These are phyloP conservation scores for Coelinius sp. DNA, from an alignment of 2,888 invertebrate genomes.

Conservation along the genomic window DNA sequence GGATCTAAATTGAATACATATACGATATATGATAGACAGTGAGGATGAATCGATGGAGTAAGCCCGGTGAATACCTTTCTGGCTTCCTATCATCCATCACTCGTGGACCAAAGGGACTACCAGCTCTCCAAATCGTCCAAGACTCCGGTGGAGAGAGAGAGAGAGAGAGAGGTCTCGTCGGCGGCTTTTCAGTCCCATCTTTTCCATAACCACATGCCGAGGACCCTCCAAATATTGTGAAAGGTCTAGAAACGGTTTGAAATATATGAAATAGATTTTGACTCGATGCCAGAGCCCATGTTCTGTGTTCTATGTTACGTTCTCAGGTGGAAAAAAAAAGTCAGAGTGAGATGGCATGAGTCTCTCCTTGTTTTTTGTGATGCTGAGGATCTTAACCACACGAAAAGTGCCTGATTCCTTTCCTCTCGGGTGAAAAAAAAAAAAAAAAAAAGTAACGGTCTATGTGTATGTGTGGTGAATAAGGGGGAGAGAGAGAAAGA, in stretches of 20 bases:
- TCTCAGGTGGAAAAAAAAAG: slow-evolving; percentile 26
- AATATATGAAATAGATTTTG: slow-evolving; percentile 68
- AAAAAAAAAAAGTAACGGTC: slow-evolving; percentile 10
- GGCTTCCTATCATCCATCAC: slow-evolving; percentile 48
- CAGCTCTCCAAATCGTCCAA: slow-evolving; percentile 43
- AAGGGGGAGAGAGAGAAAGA: slow-evolving; percentile 46
- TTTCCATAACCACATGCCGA: slow-evolving; percentile 56
- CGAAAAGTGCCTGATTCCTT: slow-evolving; percentile 28
- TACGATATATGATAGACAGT: neutral
- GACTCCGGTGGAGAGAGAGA: slow-evolving; percentile 34
- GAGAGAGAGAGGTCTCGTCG: slow-evolving; percentile 48
- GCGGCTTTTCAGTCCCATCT: slow-evolving; percentile 46
- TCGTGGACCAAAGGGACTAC: slow-evolving; percentile 44
- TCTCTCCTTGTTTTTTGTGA: neutral
- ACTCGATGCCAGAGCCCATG: slow-evolving; percentile 45
- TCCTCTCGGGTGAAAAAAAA: slow-evolving; percentile 5
- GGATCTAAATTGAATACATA: neutral
- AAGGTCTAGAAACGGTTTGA: slow-evolving; percentile 70
- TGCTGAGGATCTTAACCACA: slow-evolving; percentile 23
- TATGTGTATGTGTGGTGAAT: slow-evolving; percentile 29
- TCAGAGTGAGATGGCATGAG: neutral
- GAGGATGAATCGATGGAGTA: neutral
- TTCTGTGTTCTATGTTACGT: slow-evolving; percentile 8
- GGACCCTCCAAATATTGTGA: slow-evolving; percentile 69
- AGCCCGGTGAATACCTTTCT: slow-evolving; percentile 18